Evolutionary conservation across 2,888 invertebrate species (phyloP).

Genomic region (Crioceris asparagi): DNA sequence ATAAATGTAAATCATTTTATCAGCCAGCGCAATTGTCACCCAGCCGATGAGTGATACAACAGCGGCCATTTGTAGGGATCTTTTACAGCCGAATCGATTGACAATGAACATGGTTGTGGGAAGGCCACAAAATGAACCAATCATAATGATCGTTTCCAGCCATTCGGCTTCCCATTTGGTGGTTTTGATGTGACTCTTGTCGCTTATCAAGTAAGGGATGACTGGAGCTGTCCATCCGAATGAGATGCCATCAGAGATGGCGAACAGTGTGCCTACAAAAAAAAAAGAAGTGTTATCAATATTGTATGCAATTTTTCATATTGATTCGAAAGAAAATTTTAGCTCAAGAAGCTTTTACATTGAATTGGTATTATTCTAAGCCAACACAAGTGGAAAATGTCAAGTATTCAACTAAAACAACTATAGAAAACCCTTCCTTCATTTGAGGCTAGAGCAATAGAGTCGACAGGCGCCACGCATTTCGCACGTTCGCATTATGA

Average conservation of each 20-base stretch:
- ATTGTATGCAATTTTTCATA: too few relatives aligned
- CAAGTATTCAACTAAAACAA: too few relatives aligned
- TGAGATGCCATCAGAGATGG: constrained; percentile 37
- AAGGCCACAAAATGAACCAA: constrained; percentile 28
- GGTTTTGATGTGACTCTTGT: constrained; percentile 30
- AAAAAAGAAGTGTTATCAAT: too few relatives aligned
- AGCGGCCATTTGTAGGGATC: constrained; percentile 32
- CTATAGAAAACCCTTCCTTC: too few relatives aligned
- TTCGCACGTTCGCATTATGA: too few relatives aligned
- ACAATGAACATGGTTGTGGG: constrained; percentile 33
- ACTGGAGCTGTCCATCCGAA: constrained; percentile 38
- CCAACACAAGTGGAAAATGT: too few relatives aligned
- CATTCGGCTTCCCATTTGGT: constrained; percentile 23
- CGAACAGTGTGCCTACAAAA: constrained; percentile 34
- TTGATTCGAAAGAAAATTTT: too few relatives aligned
- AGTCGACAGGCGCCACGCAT: too few relatives aligned
- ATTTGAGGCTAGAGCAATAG: too few relatives aligned
- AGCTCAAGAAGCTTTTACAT: too few relatives aligned
- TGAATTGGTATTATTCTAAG: too few relatives aligned
- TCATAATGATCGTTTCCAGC: constrained; percentile 26
- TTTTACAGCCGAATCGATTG: constrained; percentile 31
- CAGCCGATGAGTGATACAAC: constrained; percentile 30
- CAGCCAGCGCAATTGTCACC: constrained; percentile 30
- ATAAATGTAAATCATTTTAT: constrained; percentile 30
- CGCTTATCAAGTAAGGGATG: constrained; percentile 29